Evolutionary conservation across 2,113 vertebrate species (phyloP).

Genomic region (Urocitellus parryii): DNA sequence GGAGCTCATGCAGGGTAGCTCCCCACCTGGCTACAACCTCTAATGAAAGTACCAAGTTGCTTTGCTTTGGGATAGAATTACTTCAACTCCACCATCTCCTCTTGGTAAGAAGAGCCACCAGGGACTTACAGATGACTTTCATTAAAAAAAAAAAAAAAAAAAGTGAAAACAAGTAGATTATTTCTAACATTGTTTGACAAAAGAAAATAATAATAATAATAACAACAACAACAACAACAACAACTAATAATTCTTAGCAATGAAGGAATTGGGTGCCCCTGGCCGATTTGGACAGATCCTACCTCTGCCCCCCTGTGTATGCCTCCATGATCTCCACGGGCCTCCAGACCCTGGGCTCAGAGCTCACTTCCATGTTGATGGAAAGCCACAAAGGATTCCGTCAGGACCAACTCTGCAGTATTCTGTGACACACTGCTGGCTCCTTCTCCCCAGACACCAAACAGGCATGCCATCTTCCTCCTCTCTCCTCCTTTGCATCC

Average conservation of each 20-base stretch:
- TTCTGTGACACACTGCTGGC: not conserved
- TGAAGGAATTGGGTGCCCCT: not conserved
- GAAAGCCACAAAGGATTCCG: not conserved
- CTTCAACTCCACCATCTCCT: not conserved
- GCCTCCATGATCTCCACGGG: not conserved
- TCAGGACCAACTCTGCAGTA: too few species aligned
- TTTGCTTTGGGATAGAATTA: not conserved
- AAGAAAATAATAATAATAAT: not conserved
- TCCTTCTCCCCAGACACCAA: not conserved
- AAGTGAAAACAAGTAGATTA: not conserved
- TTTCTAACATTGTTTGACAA: not conserved
- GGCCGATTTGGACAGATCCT: not conserved
- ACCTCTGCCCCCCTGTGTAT: not conserved
- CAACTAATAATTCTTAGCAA: not conserved
- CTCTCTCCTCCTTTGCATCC: not conserved
- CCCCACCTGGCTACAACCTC: not conserved
- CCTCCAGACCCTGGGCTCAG: not conserved
- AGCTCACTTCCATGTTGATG: not conserved
- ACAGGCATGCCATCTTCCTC: not conserved
- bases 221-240: too few species aligned
- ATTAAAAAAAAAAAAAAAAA: not conserved
- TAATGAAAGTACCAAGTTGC: not conserved
- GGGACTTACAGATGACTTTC: not conserved
- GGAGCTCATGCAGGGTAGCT: not conserved
- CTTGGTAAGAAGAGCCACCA: not conserved